Conservation (phyloP, 2,797 vertebrate genomes). For the Enteromius anoplus region DNA sequence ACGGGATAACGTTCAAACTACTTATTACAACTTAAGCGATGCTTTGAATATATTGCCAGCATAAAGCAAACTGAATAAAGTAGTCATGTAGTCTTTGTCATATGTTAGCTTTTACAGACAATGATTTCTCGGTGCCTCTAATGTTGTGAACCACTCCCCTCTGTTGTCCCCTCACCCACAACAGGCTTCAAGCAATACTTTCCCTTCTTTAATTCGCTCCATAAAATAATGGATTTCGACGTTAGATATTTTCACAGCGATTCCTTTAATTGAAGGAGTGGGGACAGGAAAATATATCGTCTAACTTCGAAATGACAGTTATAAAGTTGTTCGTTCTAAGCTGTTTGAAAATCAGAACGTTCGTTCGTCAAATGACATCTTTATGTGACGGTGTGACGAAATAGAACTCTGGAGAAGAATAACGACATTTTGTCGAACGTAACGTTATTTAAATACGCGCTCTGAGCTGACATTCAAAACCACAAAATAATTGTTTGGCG, state of each 20-base stretch:
- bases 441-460: not conserved
- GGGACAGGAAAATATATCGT: not conserved
- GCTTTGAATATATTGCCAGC: not conserved
- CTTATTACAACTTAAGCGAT: not conserved
- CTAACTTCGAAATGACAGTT: not conserved
- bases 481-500: not conserved
- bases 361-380: slow-evolving; percentile 9
- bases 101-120: slow-evolving; percentile 40
- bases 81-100: slow-evolving; percentile 33
- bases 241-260: not conserved
- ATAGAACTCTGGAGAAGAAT: not conserved
- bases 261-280: not conserved
- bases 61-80: slow-evolving; percentile 19
- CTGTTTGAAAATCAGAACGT: not conserved
- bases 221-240: not conserved
- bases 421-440: not conserved
- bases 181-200: slow-evolving; percentile 13
- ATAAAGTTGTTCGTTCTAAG: not conserved
- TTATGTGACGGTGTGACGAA: not conserved
- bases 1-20: slow-evolving; percentile 16
- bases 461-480: slow-evolving; percentile 7
- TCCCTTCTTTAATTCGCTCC: slow-evolving; percentile 21
- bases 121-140: slow-evolving; percentile 27
- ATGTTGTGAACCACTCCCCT: slow-evolving; percentile 49
- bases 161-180: slow-evolving; percentile 40